These are phyloP conservation scores for Scomber colias DNA, from an alignment of 2,113 vertebrate species.

Conservation along the genomic window DNA sequence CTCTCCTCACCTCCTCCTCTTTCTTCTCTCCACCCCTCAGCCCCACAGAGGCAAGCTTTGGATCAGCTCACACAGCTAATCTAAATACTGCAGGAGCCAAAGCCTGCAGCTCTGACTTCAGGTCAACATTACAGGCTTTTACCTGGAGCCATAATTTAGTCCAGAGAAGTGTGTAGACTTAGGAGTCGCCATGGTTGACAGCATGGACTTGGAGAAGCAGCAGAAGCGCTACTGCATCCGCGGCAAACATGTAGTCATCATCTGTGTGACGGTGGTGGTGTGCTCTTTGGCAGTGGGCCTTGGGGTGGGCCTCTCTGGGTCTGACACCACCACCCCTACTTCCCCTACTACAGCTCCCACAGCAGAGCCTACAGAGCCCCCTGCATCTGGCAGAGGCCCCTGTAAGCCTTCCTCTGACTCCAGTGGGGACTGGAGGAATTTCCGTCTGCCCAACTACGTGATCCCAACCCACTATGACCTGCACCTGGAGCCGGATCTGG, in stretches of 20 bases:
- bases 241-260: constrained; percentile 86
- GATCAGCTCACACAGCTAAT: constrained; percentile 39
- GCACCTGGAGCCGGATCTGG: constrained; percentile 88
- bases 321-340: constrained; percentile 42
- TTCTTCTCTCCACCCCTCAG: constrained; percentile 48
- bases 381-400: constrained; percentile 52
- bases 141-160: neutral
- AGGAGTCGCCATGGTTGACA: constrained; percentile 82
- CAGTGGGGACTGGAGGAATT: constrained; percentile 87
- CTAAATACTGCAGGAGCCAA: constrained; percentile 13
- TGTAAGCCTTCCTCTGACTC: constrained; percentile 84
- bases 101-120: constrained; percentile 42
- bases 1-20: constrained; percentile 44
- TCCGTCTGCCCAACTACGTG: constrained; percentile 89
- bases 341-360: constrained; percentile 36
- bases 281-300: constrained; percentile 91
- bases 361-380: constrained; percentile 28
- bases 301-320: constrained; percentile 87
- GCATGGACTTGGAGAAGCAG: constrained; percentile 81
- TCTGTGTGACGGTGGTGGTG: constrained; percentile 83
- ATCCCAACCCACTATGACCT: constrained; percentile 91
- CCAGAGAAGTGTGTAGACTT: neutral
- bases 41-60: constrained; percentile 25
- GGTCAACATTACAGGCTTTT: constrained; percentile 20
- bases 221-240: constrained; percentile 89